phyloP scores from a whole-genome alignment of 2,888 invertebrate genomes.

The Gerosis bhagava region DNA sequence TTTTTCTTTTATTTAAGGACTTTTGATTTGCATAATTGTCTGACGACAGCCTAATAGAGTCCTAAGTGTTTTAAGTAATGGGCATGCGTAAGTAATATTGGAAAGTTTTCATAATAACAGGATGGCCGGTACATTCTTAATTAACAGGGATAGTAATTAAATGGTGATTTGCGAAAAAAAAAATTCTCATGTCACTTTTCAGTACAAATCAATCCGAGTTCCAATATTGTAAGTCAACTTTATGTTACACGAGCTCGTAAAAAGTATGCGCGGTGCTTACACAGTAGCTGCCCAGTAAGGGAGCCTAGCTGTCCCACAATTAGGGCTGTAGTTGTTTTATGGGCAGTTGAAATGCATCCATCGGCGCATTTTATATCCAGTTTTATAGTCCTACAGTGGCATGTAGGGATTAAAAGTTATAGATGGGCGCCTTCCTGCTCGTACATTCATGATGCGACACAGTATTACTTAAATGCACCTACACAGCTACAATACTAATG shows the following conservation, averaged over 20 bases:
- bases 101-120: conserved; percentile 10
- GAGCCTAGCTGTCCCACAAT: conserved; percentile 53
- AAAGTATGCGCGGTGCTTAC: conserved; percentile 46
- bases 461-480: too few species aligned
- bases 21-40: background rate
- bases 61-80: background rate
- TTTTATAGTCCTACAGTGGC: conserved; percentile 47
- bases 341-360: conserved; percentile 61
- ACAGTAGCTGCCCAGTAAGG: conserved; percentile 46
- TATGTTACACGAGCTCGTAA: conserved; percentile 54
- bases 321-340: conserved; percentile 67
- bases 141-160: conserved; percentile 7
- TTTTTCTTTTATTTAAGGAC: too few species aligned
- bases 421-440: conserved; percentile 41
- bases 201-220: too few species aligned
- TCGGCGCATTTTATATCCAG: conserved; percentile 60
- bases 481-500: too few species aligned
- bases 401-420: conserved; percentile 43
- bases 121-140: conserved; percentile 11
- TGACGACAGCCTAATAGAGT: too few species aligned
- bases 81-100: conserved; percentile 1
- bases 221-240: too few species aligned
- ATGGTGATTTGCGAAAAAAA: too few species aligned
- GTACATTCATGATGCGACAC: background rate
- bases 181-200: too few species aligned